phyloP scores from a whole-genome alignment of 1,140 invertebrate genomes.

The roundworm (Caenorhabditis elegans) region DNA sequence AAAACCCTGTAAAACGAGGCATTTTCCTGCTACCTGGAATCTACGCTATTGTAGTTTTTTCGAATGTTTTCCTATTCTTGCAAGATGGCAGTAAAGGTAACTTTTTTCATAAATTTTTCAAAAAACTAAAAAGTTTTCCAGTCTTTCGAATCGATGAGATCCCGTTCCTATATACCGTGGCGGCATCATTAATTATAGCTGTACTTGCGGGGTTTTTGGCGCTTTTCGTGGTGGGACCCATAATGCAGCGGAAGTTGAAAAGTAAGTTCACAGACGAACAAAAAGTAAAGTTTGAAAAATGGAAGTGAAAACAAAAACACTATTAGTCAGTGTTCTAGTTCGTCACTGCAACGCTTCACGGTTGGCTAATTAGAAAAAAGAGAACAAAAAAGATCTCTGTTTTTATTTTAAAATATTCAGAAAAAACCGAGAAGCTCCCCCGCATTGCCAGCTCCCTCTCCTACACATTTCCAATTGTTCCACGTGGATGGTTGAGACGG shows the following conservation, averaged over 20 bases:
- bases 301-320: neutral
- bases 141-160: neutral
- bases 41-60: conserved; percentile 86
- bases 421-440: neutral
- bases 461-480: neutral
- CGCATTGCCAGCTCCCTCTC: neutral
- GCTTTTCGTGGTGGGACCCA: neutral
- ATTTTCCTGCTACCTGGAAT: conserved; percentile 83
- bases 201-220: neutral
- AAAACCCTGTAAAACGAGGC: conserved; percentile 79
- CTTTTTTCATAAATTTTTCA: neutral
- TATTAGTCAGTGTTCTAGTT: neutral
- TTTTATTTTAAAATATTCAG: neutral
- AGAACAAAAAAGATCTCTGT: no score
- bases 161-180: neutral
- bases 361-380: no score
- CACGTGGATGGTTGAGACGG: neutral
- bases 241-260: neutral
- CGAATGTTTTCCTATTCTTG: conserved; percentile 77
- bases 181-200: neutral
- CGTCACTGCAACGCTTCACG: no score
- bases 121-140: neutral
- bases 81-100: neutral
- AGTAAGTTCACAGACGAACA: neutral
- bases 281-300: neutral